These are phyloP conservation scores for Camelus dromedarius DNA, from an alignment of 2,113 vertebrate genomes.

Conservation along the genomic window DNA sequence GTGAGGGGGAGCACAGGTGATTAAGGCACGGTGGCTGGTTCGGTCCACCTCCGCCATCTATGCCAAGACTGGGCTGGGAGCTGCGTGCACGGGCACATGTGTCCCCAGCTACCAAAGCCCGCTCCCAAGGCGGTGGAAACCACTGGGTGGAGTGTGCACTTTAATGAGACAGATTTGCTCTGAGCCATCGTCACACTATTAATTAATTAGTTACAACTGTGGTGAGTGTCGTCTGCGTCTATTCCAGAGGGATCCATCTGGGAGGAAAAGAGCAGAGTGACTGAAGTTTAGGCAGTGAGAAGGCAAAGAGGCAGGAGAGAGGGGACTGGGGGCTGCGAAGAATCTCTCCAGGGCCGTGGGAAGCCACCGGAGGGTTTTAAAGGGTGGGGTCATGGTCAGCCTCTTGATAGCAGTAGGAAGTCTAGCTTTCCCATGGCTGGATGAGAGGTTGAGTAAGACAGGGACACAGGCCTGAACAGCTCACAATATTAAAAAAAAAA, in stretches of 20 bases:
- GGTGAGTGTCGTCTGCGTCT: background rate
- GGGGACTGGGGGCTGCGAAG: background rate
- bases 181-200: background rate
- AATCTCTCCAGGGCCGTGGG: accelerated
- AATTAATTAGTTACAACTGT: background rate
- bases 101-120: background rate
- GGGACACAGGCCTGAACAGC: background rate
- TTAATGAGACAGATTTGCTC: background rate
- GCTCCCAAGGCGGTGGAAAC: background rate
- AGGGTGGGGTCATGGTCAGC: accelerated
- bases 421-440: background rate
- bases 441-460: background rate
- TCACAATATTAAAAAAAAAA: background rate
- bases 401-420: too few species aligned
- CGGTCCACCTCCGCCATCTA: too few species aligned
- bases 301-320: accelerated
- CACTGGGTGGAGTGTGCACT: too few species aligned
- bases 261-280: too few species aligned
- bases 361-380: accelerated
- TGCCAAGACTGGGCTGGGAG: background rate
- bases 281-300: background rate
- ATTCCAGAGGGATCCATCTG: background rate
- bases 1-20: background rate
- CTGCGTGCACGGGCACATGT: accelerated
- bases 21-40: accelerated